Base-by-base conservation (phyloP, 2,797 vertebrate species). In the Columba guinea region DNA sequence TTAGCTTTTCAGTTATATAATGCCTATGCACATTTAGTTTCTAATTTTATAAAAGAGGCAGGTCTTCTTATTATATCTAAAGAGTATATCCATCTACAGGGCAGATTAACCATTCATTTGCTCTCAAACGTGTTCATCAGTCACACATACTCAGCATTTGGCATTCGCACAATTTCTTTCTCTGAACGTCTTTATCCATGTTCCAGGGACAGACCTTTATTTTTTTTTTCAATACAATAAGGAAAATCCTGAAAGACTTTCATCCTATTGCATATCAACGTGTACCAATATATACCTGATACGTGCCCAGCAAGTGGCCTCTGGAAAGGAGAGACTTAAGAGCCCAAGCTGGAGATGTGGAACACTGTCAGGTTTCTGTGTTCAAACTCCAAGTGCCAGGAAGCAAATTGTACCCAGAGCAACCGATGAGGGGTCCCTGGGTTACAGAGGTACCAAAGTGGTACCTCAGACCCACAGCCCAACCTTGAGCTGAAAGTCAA, bases 1-100 rank as follows among this genome's bases (percentile, higher is more conserved):
- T 81, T 87, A 75, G 11, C 22, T 94, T 84, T 62, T 81, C 71
- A 76, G 79, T 96, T 93, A 93, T n/a, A 69, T 90, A 96, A 95
- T 59, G 35, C 84, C 87, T 84, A 46, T 86, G 79, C 76, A 93
- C 48, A 78, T 69, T 80, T 87, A 46, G 32, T 51, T 92, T 87
- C 94, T 96, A 93, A 95, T 88, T 96, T 93, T 93, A 90, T 58
- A 78, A 49, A 73, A 75, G 84, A 96, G 74, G 79, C 65, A 91
- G 58, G 63, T 53, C 44, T 39, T 89, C 63, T 74, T 90, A 48
- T 49, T 84, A n/a, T 49, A 89, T 34, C 32, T 62, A 56, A 81
- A 62, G 46, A 93, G 20, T 34, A 49, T 14, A 55, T 73, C 41
- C 37, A 71, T 80, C 82, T 58, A 44, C 30, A 28, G 84, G 48